These are phyloP conservation scores for Dolichotis patagonum DNA, from an alignment of 2,113 vertebrate genomes.

Conservation along the genomic window DNA sequence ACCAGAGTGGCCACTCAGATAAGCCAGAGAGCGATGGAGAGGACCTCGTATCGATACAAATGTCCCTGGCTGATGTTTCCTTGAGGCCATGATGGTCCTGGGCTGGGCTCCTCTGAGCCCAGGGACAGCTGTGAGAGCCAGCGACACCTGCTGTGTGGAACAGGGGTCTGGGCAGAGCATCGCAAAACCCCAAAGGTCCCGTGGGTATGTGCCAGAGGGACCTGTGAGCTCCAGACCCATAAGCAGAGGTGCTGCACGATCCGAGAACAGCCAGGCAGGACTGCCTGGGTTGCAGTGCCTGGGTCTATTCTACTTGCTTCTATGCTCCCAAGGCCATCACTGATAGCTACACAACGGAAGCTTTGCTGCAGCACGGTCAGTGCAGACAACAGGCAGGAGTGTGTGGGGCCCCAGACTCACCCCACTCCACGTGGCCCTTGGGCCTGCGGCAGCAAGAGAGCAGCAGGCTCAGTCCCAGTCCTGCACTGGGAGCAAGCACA, in stretches of 20 bases:
- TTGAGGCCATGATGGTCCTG: background rate
- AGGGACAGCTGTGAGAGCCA: background rate
- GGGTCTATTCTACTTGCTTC: background rate
- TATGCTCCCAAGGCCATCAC: background rate
- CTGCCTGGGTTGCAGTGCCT: background rate
- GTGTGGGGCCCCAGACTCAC: too few species aligned
- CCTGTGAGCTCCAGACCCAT: background rate
- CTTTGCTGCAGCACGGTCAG: background rate
- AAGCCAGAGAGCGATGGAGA: background rate
- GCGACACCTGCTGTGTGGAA: background rate
- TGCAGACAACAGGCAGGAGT: background rate
- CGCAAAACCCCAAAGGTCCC: background rate
- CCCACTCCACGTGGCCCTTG: background rate
- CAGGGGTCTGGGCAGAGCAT: background rate
- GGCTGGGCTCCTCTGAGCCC: background rate
- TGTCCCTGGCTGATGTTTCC: background rate
- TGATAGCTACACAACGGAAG: background rate
- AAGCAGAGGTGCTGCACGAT: background rate
- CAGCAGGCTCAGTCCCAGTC: background rate
- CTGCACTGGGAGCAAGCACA: background rate
- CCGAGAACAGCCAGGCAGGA: background rate
- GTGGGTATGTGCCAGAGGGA: background rate
- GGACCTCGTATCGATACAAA: background rate
- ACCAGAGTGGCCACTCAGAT: background rate
- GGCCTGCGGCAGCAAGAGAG: fast-evolving